A percentile compares a stretch with the other conserved stretches of the same genome.
phyloP scores from a whole-genome alignment of 2,797 vertebrate genomes.

The Hippoglossus hippoglossus region DNA sequence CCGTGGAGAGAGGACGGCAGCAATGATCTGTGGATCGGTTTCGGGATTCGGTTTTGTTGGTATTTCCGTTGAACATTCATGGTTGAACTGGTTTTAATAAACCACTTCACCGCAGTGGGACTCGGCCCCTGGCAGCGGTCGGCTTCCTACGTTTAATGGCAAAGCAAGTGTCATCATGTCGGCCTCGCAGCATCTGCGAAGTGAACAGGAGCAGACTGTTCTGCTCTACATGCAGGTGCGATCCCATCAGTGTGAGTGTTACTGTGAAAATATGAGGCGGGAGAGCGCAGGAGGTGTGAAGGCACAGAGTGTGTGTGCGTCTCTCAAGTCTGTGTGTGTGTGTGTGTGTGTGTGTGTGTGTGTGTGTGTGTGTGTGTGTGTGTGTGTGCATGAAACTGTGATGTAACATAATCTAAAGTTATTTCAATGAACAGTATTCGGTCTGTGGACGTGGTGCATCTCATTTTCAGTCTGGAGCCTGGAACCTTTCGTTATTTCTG shows the following conservation, averaged over 20 bases:
- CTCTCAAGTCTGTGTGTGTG: neutral
- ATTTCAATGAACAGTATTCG: constrained; percentile 3
- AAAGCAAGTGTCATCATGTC: constrained; percentile 45
- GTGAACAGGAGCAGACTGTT: constrained; percentile 57
- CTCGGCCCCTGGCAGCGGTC: neutral
- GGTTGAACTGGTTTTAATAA: constrained; percentile 20
- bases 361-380: constrained; percentile 1
- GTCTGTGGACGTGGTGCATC: neutral
- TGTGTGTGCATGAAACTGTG: constrained; percentile 1
- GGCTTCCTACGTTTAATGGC: constrained; percentile 11
- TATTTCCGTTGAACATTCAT: neutral
- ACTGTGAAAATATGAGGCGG: constrained; percentile 54
- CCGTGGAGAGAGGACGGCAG: too few relatives aligned
- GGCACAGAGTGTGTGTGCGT: constrained; percentile 18
- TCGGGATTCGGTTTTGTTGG: constrained; percentile 7
- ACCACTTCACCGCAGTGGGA: constrained; percentile 2
- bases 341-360: constrained; percentile 6
- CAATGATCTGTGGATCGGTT: too few relatives aligned
- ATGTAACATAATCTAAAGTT: constrained; percentile 2
- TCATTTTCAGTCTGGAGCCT: neutral
- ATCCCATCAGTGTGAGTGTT: constrained; percentile 57
- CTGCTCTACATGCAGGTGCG: constrained; percentile 62
- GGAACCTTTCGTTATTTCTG: too few relatives aligned
- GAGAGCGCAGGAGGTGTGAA: constrained; percentile 63
- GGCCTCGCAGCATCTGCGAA: constrained; percentile 45